Percentiles rank a stretch among this genome's conserved stretches.
phyloP scores from a whole-genome alignment of 2,888 invertebrate species.

The Lochmaea crataegi region DNA sequence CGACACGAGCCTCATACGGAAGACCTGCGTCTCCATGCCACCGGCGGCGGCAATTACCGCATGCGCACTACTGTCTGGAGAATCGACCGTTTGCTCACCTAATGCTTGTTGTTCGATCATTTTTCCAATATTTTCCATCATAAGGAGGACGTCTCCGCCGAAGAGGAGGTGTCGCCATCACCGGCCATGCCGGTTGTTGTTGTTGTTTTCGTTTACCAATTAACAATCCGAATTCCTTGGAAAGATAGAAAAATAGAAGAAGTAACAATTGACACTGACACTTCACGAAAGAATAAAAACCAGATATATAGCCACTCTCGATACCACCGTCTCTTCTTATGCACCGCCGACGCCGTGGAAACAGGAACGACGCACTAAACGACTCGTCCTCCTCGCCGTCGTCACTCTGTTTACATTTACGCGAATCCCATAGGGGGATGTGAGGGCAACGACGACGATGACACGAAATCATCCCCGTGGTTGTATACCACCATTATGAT shows the following conservation, averaged over 20 bases:
- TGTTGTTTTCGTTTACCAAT: constrained; percentile 34
- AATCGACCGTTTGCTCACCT: constrained; percentile 68
- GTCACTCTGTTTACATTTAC: constrained; percentile 9
- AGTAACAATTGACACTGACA: constrained; percentile 32
- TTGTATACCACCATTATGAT: constrained; percentile 47
- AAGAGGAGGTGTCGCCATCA: constrained; percentile 52
- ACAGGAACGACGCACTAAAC: constrained; percentile 29
- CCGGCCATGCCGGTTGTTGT: constrained; percentile 38
- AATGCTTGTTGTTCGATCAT: constrained; percentile 71
- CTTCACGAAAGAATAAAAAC: constrained; percentile 25
- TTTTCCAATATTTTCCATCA: constrained; percentile 72
- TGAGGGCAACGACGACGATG: constrained; percentile 40
- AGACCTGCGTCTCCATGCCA: constrained; percentile 64
- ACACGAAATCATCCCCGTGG: constrained; percentile 46
- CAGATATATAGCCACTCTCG: not conserved
- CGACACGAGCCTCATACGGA: constrained; percentile 65
- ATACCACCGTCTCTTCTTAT: constrained; percentile 48
- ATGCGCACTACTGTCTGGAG: constrained; percentile 64
- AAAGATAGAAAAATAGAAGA: not conserved
- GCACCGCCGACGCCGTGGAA: constrained; percentile 29
- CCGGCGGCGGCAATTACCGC: constrained; percentile 58
- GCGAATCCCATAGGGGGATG: constrained; percentile 33
- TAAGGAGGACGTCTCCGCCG: constrained; percentile 51
- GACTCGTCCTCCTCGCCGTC: constrained; percentile 25
- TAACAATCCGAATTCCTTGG: constrained; percentile 8